Base-by-base conservation (phyloP, 2,888 invertebrate species). In the Zaprionus lineosus region DNA sequence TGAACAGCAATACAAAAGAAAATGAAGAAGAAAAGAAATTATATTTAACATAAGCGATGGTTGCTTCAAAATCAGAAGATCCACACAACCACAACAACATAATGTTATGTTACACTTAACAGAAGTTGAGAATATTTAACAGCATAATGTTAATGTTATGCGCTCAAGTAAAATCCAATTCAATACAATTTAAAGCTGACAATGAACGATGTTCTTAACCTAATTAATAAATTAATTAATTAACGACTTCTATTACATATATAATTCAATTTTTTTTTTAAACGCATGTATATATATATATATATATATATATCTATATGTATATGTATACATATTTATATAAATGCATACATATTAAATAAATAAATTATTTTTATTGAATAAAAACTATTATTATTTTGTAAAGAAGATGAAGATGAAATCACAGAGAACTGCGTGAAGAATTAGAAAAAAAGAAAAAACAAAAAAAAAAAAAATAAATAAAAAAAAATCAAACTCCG, bases 331-430 rank as follows among this genome's bases (percentile, higher is more conserved):
- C 60, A 72, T 47, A 53, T 34, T 47, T 36, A 46, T 16, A 31
- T 28, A 56, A 33, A 33, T 50, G 44, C 39, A 56, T 43, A 34
- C 5, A 33, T 48, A 77, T 61, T 77, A 62, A 78, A 78, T 70
- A 85, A 85, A 85, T 85, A 85, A 85, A 85, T 77, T 77, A 83
- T 85, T 77, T 85, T 78, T 78, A 85, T 83, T 77, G 50, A 72
- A 68, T 58, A 58, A 57, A 36, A 69, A 74, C 76, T 75, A 82
- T 75, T 75, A 81, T 76, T 84, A 83, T 77, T 77, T 82, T 83
- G 76, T 78, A 77, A 81, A 81, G 52, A 61, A 64, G 53, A 66
- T 31, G 39, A 51, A n/a, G 40, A 24, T 5, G 4, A 46, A 51
- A 44, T 26, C 50, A 47, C 26, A 26, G 37, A 43, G 31, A 28